phyloP scores from a whole-genome alignment of 2,797 vertebrate species.

The Sibirionetta formosa region DNA sequence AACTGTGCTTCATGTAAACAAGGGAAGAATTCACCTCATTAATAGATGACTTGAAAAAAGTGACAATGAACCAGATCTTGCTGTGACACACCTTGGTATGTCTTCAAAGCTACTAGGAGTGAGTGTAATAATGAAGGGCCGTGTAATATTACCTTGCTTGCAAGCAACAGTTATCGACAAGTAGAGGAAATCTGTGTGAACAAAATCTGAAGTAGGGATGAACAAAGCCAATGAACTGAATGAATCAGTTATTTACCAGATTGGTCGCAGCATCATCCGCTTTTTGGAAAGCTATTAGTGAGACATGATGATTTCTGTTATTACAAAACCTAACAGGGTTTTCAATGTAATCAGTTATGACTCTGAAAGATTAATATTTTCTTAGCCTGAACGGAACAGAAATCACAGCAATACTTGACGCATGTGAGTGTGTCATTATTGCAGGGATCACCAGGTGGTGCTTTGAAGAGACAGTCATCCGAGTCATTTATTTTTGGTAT shows the following conservation, averaged over 20 bases:
- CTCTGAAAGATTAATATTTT: not conserved
- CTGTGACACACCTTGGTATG: not conserved
- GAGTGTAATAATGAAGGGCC: not conserved
- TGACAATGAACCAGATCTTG: not conserved
- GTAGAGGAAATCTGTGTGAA: not conserved
- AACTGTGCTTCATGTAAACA: constrained; percentile 13
- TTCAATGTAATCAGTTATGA: not conserved
- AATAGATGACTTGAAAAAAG: not conserved
- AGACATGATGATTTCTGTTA: not conserved
- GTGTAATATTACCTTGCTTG: not conserved
- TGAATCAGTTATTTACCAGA: not conserved
- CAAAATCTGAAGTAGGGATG: not conserved
- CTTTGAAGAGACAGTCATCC: not conserved
- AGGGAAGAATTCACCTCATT: not conserved
- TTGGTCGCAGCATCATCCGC: not conserved
- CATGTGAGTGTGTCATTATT: not conserved
- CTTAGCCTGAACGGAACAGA: not conserved
- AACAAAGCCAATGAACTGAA: not conserved
- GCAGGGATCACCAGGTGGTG: not conserved
- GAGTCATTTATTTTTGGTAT: not conserved
- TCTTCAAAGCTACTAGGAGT: not conserved
- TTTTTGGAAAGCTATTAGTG: not conserved
- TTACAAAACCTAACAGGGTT: not conserved
- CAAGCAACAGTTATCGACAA: not conserved
- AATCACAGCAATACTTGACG: not conserved